A percentile compares a stretch with the other conserved stretches of the same genome.
These are phyloP conservation scores for Novumbra hubbsi DNA, from an alignment of 2,797 vertebrate species.

Conservation along the genomic window DNA sequence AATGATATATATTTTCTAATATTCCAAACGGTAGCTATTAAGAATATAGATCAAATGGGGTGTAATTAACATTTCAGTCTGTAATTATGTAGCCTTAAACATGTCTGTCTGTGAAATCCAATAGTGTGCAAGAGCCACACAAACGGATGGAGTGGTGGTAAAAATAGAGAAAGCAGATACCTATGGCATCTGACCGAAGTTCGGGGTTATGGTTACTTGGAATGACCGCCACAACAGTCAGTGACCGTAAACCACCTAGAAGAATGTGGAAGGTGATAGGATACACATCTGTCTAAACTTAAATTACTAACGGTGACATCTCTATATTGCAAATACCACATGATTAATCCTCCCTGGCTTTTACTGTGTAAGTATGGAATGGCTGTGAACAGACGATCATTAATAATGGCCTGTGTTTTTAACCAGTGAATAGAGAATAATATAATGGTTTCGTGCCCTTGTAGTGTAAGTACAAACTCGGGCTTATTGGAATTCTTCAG, in stretches of 20 bases:
- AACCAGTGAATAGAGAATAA: not conserved
- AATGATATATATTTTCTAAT: not conserved
- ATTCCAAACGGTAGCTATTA: not conserved
- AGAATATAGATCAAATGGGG: not conserved
- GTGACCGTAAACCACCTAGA: not conserved
- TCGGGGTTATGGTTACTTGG: constrained; percentile 14
- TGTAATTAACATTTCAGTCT: not conserved
- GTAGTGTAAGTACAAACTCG: too few relatives aligned
- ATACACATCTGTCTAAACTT: not conserved
- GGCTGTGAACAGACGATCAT: not conserved
- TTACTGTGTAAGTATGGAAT: not conserved
- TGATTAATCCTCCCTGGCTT: not conserved
- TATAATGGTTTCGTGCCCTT: not conserved
- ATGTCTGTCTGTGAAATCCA: constrained; percentile 23
- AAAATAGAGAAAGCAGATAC: constrained; percentile 55
- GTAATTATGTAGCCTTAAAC: constrained; percentile 9
- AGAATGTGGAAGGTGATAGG: not conserved
- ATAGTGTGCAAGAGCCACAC: constrained; percentile 30
- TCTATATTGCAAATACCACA: not conserved
- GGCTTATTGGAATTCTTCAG: not conserved
- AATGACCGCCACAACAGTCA: constrained; percentile 24
- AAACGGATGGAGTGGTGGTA: constrained; percentile 46
- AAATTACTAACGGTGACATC: not conserved
- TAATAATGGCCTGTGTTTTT: not conserved
- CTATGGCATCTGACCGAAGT: constrained; percentile 41